Conservation (phyloP, 1,140 invertebrate genomes). For the Colletes latitarsis region DNA sequence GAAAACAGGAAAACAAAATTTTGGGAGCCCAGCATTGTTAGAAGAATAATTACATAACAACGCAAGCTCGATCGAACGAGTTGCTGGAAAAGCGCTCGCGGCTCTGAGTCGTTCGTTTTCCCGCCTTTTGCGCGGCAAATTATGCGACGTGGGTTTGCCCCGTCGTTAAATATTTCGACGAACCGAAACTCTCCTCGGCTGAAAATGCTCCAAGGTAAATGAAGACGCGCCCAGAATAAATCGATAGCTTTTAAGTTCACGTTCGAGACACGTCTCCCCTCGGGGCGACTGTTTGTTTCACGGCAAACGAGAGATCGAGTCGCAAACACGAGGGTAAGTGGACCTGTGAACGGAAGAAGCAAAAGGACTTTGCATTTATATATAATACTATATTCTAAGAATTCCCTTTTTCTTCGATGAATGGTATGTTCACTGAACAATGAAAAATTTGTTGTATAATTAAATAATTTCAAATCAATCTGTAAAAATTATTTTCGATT, state of each 20-base stretch:
- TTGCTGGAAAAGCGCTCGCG: conserved; percentile 4
- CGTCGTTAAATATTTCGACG: conserved; percentile 6
- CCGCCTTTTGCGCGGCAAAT: background rate
- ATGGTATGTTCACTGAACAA: background rate
- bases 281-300: conserved; percentile 6
- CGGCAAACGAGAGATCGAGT: background rate
- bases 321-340: background rate
- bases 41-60: conserved; percentile 15
- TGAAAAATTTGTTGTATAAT: background rate
- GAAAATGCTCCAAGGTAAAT: background rate
- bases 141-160: background rate
- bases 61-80: conserved; percentile 10
- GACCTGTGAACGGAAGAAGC: background rate
- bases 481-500: too few species aligned
- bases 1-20: too few species aligned
- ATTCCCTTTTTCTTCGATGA: background rate
- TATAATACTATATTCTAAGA: background rate
- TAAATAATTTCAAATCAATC: too few species aligned
- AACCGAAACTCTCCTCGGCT: background rate
- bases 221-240: background rate
- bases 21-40: background rate
- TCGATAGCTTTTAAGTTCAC: conserved; percentile 9
- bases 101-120: conserved; percentile 21
- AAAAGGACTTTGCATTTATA: background rate
- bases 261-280: background rate